A percentile compares a stretch with the other conserved stretches of the same genome.
Conservation (phyloP, 30 jellyfish, hydroid and myxozoan genomes). For the Mastigias papua region DNA sequence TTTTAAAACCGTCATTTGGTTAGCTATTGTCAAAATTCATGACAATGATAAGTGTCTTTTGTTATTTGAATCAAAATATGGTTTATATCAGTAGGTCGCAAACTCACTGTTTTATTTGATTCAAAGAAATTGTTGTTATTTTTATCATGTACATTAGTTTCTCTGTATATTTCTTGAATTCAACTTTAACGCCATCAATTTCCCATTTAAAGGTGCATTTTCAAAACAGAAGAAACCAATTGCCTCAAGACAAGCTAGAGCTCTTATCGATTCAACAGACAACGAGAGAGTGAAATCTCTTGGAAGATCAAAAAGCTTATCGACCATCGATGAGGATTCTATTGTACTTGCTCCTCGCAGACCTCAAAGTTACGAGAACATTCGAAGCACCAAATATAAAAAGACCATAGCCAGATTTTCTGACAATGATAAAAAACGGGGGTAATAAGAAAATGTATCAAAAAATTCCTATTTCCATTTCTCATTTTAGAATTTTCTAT, state of each 20-base stretch:
- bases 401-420: constrained; percentile 6
- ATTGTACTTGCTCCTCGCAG: constrained; percentile 30
- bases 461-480: background rate
- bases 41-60: too few species aligned
- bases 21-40: too few species aligned
- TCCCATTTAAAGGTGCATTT: constrained; percentile 29
- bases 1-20: too few species aligned
- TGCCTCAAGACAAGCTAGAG: constrained; percentile 70
- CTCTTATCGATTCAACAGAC: constrained; percentile 61
- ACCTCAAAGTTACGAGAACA: constrained; percentile 46
- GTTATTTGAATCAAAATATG: too few species aligned
- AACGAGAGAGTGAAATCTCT: constrained; percentile 28
- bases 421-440: constrained; percentile 54
- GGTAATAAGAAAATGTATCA: background rate
- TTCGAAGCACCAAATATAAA: constrained; percentile 21
- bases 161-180: too few species aligned
- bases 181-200: too few species aligned
- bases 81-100: too few species aligned
- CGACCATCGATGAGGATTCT: constrained; percentile 59
- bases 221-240: constrained; percentile 61
- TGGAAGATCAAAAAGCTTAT: constrained; percentile 50
- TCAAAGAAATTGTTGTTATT: too few species aligned
- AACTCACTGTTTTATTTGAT: too few species aligned
- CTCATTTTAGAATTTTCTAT: background rate
- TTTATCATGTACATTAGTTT: too few species aligned